A percentile compares a stretch with the other conserved stretches of the same genome.
Conservation (phyloP, 2,113 vertebrate species). For the Ranitomeya imitator region DNA sequence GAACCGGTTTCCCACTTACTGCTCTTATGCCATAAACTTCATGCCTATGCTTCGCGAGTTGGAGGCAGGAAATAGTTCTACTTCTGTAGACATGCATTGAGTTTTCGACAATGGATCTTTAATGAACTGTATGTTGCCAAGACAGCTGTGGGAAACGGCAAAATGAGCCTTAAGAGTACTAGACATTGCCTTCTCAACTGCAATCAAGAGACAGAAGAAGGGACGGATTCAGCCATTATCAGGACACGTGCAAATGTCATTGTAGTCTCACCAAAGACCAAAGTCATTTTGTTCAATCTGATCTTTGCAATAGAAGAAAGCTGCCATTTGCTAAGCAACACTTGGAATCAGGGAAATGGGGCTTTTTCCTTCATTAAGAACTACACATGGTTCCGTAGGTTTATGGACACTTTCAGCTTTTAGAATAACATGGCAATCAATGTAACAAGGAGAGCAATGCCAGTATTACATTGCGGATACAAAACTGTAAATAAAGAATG, state of each 20-base stretch:
- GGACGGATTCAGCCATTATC: neutral
- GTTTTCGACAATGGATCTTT: neutral
- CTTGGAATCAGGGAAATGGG: constrained; percentile 20
- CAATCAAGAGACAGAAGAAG: neutral
- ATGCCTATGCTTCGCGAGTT: constrained; percentile 1
- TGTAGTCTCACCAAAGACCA: constrained; percentile 69
- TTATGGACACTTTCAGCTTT: constrained; percentile 14
- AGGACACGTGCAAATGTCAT: neutral
- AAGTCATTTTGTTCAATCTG: constrained; percentile 47
- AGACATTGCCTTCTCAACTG: constrained; percentile 58
- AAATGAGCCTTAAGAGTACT: constrained; percentile 36
- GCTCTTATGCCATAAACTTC: neutral
- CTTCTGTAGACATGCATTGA: neutral
- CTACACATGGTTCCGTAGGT: neutral
- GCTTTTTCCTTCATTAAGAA: constrained; percentile 6
- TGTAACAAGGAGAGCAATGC: constrained; percentile 19
- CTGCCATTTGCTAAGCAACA: constrained; percentile 38
- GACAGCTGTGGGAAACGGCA: constrained; percentile 46
- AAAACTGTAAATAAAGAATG: constrained; percentile 63
- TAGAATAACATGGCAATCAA: constrained; percentile 11
- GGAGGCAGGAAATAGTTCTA: neutral
- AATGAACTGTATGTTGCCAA: neutral
- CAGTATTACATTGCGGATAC: neutral
- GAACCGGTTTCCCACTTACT: neutral
- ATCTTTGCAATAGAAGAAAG: constrained; percentile 58